Evolutionary conservation across 2,113 vertebrate genomes (phyloP).

Genomic region (Dicerorhinus sumatrensis): DNA sequence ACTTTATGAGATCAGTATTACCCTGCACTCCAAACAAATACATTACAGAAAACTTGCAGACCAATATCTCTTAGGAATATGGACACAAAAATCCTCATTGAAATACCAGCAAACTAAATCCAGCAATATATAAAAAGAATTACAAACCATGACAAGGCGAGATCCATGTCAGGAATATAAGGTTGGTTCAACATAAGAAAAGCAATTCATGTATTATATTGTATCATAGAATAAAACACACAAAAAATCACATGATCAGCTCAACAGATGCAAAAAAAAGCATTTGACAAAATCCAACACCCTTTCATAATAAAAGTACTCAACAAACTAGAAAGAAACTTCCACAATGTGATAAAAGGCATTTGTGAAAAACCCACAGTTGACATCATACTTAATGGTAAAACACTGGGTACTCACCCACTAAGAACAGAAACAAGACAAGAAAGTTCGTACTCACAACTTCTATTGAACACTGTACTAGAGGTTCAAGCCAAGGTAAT

Average conservation of each 20-base stretch:
- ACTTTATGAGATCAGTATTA: neutral
- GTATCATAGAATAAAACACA: neutral
- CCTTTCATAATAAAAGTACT: neutral
- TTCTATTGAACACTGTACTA: neutral
- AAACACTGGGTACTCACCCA: neutral
- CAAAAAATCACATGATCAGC: slow-evolving; percentile 7
- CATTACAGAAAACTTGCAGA: neutral
- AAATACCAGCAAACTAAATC: neutral
- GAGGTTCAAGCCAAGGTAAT: neutral
- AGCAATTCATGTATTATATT: neutral
- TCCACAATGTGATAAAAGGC: neutral
- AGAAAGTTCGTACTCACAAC: slow-evolving; percentile 17
- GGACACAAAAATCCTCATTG: neutral
- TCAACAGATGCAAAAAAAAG: slow-evolving; percentile 4
- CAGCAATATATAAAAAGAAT: neutral
- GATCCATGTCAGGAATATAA: neutral
- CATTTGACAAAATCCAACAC: neutral
- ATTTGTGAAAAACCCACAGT: neutral
- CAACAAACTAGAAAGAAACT: neutral
- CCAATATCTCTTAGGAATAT: neutral
- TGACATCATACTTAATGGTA: neutral
- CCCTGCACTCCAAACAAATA: neutral
- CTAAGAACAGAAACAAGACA: neutral
- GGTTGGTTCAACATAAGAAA: neutral
- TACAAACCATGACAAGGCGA: neutral